A percentile compares a stretch with the other conserved stretches of the same genome.
Evolutionary conservation across 2,113 vertebrate genomes (phyloP).

Genomic region (Rattus rattus): DNA sequence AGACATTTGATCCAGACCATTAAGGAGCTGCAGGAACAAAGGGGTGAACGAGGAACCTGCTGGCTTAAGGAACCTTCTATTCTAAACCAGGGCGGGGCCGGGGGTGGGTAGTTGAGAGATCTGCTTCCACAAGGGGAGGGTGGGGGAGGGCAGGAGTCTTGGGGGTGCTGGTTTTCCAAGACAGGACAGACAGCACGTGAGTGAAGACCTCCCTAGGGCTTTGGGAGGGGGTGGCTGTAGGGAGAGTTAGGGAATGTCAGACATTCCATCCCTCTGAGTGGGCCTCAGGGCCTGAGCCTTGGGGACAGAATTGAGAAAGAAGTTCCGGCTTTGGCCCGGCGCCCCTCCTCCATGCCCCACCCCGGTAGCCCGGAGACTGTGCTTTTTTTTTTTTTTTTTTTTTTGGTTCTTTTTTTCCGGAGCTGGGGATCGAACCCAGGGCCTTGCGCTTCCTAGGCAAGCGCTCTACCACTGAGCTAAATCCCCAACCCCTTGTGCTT

Average conservation of each 20-base stretch:
- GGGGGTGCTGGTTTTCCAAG: slow-evolving; percentile 1
- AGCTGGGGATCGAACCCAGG: too few species aligned
- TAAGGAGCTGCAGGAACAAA: background rate
- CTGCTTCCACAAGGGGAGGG: background rate
- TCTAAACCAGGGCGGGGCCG: background rate
- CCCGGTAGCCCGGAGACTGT: background rate
- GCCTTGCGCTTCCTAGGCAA: too few species aligned
- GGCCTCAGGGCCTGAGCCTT: background rate
- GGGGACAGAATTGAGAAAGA: background rate
- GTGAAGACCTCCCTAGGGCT: slow-evolving; percentile 41
- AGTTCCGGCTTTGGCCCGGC: background rate
- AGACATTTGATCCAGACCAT: background rate
- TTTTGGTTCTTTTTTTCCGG: too few species aligned
- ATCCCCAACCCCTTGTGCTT: too few species aligned
- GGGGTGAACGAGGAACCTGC: background rate
- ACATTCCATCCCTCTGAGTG: slow-evolving; percentile 68
- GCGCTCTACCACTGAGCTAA: too few species aligned
- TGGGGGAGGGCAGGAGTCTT: background rate
- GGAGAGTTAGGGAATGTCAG: background rate
- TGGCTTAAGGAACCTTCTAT: background rate
- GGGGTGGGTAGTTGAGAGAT: background rate
- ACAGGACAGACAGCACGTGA: background rate
- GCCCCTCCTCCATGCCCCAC: background rate
- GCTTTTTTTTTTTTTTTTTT: background rate
- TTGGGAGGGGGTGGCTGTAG: background rate